Evolutionary conservation across 2,888 invertebrate genomes (phyloP).

Genomic region (Lycia hirtaria): DNA sequence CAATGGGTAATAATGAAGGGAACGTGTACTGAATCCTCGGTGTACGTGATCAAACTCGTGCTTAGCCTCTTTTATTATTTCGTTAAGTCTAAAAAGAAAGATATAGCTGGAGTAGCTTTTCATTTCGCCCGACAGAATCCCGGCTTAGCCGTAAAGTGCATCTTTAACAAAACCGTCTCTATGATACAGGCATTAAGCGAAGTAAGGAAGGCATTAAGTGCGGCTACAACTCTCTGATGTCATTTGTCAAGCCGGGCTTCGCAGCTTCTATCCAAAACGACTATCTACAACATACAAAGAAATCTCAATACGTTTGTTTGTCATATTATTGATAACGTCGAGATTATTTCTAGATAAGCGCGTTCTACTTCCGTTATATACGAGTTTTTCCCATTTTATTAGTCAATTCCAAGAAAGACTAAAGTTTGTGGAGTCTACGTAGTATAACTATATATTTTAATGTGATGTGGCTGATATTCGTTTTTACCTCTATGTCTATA

Average conservation of each 20-base stretch:
- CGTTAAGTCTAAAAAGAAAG: background rate
- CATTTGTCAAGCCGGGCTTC: constrained; percentile 20
- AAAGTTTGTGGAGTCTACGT: no score
- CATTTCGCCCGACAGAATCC: background rate
- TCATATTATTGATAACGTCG: background rate
- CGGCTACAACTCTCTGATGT: constrained; percentile 15
- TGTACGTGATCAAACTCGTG: no score
- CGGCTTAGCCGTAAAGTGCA: constrained; percentile 3
- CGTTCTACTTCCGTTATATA: no score
- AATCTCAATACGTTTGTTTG: background rate
- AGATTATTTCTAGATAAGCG: no score
- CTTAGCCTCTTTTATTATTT: background rate
- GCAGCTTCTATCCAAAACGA: background rate
- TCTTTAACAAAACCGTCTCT: background rate
- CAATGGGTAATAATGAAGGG: no score
- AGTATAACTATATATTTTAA: no score
- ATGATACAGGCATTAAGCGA: constrained; percentile 2
- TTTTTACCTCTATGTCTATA: no score
- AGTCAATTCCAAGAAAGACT: no score
- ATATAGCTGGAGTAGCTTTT: background rate
- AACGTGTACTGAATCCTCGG: no score
- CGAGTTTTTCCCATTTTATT: no score
- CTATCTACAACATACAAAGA: background rate
- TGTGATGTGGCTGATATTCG: no score
- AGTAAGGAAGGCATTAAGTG: constrained; percentile 5